Percentiles rank a stretch among this genome's conserved stretches.
Evolutionary conservation across 1,140 invertebrate species (phyloP).

Genomic region (Monochamus saltuarius): DNA sequence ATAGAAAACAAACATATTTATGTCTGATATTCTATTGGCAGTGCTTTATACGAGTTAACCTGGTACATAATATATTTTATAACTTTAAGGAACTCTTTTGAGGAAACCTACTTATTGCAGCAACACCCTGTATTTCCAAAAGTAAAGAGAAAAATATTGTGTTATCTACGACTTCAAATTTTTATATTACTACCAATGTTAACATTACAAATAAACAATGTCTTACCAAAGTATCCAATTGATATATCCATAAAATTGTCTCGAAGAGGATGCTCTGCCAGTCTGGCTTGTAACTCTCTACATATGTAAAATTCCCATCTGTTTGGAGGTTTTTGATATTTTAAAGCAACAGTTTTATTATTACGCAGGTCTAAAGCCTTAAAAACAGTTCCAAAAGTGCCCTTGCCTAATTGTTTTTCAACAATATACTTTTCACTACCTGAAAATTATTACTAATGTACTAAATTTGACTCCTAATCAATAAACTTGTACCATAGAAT

Average conservation of each 20-base stretch:
- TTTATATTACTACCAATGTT: too few species aligned
- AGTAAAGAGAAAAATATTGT: too few species aligned
- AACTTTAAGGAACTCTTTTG: too few species aligned
- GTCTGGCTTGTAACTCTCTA: constrained; percentile 70
- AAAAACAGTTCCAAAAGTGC: constrained; percentile 71
- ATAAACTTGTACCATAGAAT: too few species aligned
- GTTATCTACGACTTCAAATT: too few species aligned
- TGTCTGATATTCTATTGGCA: too few species aligned
- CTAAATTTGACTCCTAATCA: too few species aligned
- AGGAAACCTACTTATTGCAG: too few species aligned
- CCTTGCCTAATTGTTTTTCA: constrained; percentile 72
- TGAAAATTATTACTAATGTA: constrained; percentile 21
- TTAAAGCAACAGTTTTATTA: constrained; percentile 66
- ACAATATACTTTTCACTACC: constrained; percentile 65
- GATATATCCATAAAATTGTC: constrained; percentile 53
- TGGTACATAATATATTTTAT: too few species aligned
- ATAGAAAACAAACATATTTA: too few species aligned
- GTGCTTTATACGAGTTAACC: too few species aligned
- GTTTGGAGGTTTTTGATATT: constrained; percentile 75
- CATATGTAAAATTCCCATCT: constrained; percentile 82
- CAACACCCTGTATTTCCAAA: too few species aligned
- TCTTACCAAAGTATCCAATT: constrained; percentile 48
- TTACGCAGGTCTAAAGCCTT: constrained; percentile 61
- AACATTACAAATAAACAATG: not conserved
- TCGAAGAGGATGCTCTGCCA: constrained; percentile 66